Conservation (phyloP, 1,140 invertebrate genomes). For the Ceratosolen fusciceps region DNA sequence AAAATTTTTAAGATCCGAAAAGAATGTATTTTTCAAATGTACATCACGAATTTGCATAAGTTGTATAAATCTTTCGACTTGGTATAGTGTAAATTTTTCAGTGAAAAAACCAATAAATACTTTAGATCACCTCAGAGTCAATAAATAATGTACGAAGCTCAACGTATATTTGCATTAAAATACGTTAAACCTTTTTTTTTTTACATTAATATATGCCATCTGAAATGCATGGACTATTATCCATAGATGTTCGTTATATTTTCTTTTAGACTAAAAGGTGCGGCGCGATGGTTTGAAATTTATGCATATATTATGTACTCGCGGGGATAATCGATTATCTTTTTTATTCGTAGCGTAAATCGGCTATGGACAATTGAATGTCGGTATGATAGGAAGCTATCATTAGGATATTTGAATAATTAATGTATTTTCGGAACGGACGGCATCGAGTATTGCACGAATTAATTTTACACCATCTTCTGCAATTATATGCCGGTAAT, state of each 20-base stretch:
- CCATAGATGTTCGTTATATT: not conserved
- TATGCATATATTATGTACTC: not conserved
- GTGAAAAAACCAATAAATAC: no score
- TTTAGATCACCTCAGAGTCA: no score
- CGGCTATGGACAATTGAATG: not conserved
- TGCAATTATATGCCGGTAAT: not conserved
- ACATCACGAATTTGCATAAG: no score
- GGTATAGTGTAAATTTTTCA: no score
- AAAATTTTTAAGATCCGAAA: no score
- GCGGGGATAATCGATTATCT: not conserved
- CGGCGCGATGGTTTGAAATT: not conserved
- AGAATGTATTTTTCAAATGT: no score
- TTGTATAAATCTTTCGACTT: no score
- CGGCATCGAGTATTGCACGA: not conserved
- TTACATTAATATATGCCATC: not conserved
- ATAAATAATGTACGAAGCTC: no score
- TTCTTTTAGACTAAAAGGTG: not conserved
- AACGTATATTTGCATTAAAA: not conserved
- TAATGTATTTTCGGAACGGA: not conserved
- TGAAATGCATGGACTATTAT: not conserved
- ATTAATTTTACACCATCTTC: not conserved
- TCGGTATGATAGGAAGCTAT: not conserved
- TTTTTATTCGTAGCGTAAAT: not conserved
- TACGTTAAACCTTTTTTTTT: not conserved
- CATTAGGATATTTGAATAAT: conserved; percentile 10